A percentile compares a stretch with the other conserved stretches of the same genome.
Conservation (phyloP, 2,797 vertebrate species). For the Mallotus villosus region DNA sequence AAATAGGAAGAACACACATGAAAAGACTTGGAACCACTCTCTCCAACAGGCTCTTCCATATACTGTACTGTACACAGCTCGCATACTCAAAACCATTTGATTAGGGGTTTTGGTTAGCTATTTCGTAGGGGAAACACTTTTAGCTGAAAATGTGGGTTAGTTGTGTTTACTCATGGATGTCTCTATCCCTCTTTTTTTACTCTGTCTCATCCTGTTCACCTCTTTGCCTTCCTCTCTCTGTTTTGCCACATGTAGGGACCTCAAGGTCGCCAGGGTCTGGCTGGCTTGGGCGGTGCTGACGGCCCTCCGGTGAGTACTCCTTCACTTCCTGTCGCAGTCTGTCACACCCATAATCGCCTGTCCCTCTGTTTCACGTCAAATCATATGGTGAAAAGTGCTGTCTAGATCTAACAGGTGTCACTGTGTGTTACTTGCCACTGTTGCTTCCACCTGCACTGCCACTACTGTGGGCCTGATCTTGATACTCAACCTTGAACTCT, state of each 20-base stretch:
- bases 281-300: conserved; percentile 89
- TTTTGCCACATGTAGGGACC: conserved; percentile 80
- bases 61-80: neutral
- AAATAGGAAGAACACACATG: conserved; percentile 15
- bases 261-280: conserved; percentile 88
- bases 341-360: neutral
- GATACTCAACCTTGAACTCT: too few relatives aligned
- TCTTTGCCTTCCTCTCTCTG: conserved; percentile 24
- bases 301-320: conserved; percentile 89
- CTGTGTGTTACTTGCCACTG: too few relatives aligned
- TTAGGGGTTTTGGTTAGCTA: conserved; percentile 36
- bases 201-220: neutral
- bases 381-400: neutral
- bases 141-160: neutral
- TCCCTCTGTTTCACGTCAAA: neutral
- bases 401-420: too few relatives aligned
- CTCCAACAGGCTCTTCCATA: neutral
- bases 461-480: too few relatives aligned
- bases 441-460: too few relatives aligned
- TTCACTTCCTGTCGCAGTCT: neutral
- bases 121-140: conserved; percentile 18
- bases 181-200: neutral
- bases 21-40: conserved; percentile 23
- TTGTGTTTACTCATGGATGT: neutral
- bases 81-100: conserved; percentile 27